Evolutionary conservation across 2,888 invertebrate genomes (phyloP).

Genomic region (Drosophila eohydei): DNA sequence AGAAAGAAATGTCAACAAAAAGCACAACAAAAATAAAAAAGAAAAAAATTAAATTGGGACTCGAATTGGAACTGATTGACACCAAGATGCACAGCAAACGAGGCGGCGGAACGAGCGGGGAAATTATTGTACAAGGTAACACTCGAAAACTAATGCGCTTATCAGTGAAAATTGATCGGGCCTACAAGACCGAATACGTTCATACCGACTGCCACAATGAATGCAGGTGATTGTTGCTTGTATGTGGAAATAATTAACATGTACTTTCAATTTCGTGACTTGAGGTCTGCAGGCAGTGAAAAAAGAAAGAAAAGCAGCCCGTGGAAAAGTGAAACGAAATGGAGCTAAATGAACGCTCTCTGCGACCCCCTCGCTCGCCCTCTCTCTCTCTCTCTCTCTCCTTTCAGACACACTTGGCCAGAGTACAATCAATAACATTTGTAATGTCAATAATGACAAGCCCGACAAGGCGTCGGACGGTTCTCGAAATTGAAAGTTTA

Average conservation of each 20-base stretch:
- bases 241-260: conserved; percentile 78
- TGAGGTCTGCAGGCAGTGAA: conserved; percentile 9
- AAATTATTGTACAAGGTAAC: conserved; percentile 47
- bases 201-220: conserved; percentile 39
- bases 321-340: conserved; percentile 58
- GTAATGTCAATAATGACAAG: conserved; percentile 81
- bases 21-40: conserved; percentile 40
- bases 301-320: conserved; percentile 42
- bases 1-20: conserved; percentile 68
- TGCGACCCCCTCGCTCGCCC: not conserved
- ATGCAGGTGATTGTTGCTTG: conserved; percentile 74
- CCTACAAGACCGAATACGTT: conserved; percentile 13
- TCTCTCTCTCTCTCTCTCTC: not conserved
- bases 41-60: conserved; percentile 23
- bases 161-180: conserved; percentile 70
- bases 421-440: conserved; percentile 75
- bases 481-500: conserved; percentile 61
- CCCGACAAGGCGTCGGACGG: conserved; percentile 38
- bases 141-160: conserved; percentile 73
- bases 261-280: conserved; percentile 80
- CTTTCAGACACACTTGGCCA: not conserved
- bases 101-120: not conserved
- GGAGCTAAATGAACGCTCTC: conserved; percentile 19
- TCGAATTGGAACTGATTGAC: conserved; percentile 67
- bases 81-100: conserved; percentile 48